These are phyloP conservation scores for Campylomormyrus numenius DNA, from an alignment of 2,113 vertebrate genomes.

Conservation along the genomic window DNA sequence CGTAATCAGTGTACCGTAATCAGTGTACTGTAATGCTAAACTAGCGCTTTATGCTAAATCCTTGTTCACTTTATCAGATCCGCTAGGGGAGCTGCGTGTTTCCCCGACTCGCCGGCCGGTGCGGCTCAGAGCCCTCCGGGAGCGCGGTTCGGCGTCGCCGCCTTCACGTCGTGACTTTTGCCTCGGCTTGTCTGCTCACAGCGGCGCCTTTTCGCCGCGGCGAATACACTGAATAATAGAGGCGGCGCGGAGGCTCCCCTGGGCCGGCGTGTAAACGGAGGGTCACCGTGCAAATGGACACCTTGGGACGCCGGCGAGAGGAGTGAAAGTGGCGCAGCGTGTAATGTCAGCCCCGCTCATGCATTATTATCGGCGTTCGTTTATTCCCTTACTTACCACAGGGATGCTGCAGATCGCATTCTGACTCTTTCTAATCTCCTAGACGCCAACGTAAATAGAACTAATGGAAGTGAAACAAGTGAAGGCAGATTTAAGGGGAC, in stretches of 20 bases:
- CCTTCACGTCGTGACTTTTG: not conserved
- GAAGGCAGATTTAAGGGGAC: not conserved
- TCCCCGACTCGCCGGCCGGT: not conserved
- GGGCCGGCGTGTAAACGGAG: conserved; percentile 41
- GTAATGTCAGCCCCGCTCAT: not conserved
- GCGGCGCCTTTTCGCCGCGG: conserved; percentile 41
- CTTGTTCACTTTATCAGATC: no score
- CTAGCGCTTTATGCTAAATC: not conserved
- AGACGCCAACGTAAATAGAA: not conserved
- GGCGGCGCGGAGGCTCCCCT: conserved; percentile 40
- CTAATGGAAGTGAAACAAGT: not conserved
- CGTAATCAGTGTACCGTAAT: not conserved
- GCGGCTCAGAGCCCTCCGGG: not conserved
- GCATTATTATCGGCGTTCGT: not conserved
- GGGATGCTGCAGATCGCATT: not conserved
- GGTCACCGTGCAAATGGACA: conserved; percentile 63
- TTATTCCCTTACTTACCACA: conserved; percentile 5
- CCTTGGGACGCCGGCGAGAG: conserved; percentile 46
- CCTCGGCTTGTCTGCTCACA: conserved; percentile 27
- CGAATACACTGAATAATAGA: conserved; percentile 54
- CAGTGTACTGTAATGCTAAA: not conserved
- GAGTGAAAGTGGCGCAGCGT: conserved; percentile 64
- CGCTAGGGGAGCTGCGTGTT: not conserved
- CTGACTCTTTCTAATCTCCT: not conserved
- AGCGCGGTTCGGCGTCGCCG: not conserved